Evolutionary conservation across 2,888 invertebrate genomes (phyloP).

Genomic region (Chloromyia formosa): DNA sequence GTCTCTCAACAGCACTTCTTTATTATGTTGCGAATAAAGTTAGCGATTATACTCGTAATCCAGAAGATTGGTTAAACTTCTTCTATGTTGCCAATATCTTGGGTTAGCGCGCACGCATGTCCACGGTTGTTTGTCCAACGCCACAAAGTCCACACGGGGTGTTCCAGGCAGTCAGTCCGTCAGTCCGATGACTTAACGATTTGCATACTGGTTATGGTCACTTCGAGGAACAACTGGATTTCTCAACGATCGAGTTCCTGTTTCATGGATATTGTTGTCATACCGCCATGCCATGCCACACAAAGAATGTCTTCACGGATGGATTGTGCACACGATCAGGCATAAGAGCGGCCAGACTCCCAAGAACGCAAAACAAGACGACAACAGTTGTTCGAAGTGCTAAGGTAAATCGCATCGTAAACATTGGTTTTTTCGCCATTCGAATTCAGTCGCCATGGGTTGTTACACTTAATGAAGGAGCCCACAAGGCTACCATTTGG

Average conservation of each 20-base stretch:
- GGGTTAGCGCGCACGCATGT: background rate
- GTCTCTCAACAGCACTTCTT: background rate
- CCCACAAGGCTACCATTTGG: conserved; percentile 20
- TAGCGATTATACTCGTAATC: conserved; percentile 33
- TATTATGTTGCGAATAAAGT: background rate
- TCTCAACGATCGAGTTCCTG: conserved; percentile 16
- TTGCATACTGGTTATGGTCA: conserved; percentile 42
- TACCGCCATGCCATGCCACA: background rate
- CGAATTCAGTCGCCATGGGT: background rate
- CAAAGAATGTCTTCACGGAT: too few relatives aligned
- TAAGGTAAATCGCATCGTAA: background rate
- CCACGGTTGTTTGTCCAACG: background rate
- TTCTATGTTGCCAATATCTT: background rate
- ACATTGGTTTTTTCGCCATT: background rate
- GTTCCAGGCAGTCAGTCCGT: conserved; percentile 11
- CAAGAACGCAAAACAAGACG: background rate
- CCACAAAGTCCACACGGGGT: background rate
- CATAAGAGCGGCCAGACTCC: too few relatives aligned
- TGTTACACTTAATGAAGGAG: background rate
- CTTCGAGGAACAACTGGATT: conserved; percentile 31
- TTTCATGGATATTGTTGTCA: conserved; percentile 13
- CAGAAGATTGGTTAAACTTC: conserved; percentile 13
- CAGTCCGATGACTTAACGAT: conserved; percentile 35
- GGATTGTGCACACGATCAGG: too few relatives aligned
- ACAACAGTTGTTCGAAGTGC: background rate